Base-by-base conservation (phyloP, 1,140 invertebrate genomes). In the Triops longicaudatus region DNA sequence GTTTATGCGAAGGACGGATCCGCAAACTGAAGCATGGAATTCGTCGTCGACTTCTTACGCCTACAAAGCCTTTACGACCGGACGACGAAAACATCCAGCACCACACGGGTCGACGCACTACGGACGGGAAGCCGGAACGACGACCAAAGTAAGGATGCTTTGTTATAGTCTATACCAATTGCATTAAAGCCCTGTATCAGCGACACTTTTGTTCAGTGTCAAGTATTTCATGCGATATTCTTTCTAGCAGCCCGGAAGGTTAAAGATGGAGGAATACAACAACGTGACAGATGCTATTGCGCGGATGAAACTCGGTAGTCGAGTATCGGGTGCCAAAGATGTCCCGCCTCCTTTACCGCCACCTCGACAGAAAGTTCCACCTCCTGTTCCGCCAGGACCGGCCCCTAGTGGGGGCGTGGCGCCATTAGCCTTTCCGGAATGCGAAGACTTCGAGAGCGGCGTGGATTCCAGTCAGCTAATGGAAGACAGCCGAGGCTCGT, bases 191-290 rank as follows among this genome's bases (percentile, higher is more conserved):
- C n/a, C n/a, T n/a, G n/a, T n/a, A n/a, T n/a, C n/a, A n/a, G n/a
- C n/a, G n/a, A n/a, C n/a, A n/a, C n/a, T n/a, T n/a, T n/a, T n/a
- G 11, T 6, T 63, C 17, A 63, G 79, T 75, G 77, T 78, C 80
- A 76, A 78, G 75, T 79, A 78, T 78, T 44, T 75, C 78, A 75
- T 79, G 78, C 74, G 79, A 79, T 26, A 76, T 78, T 41, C 78
- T 79, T 63, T 78, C 11, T 71, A 78, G 73, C 92, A 94, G 88
- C 93, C 93, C 9, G 93, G 93, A 74, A 95, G 95, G 86, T 86
- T 96, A 80, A 94, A 96, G 83, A 87, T 95, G 85, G 94, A 94
- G 83, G 93, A 94, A 83, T 96, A 91, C 84, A 90, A 92, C 27
- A 89, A 94, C 82, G 92, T 96, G 17, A 93, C 92, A 79, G 92